Percentiles rank a stretch among this genome's conserved stretches.
Conservation (phyloP, 1,140 invertebrate genomes). For the Dreissena polymorpha region DNA sequence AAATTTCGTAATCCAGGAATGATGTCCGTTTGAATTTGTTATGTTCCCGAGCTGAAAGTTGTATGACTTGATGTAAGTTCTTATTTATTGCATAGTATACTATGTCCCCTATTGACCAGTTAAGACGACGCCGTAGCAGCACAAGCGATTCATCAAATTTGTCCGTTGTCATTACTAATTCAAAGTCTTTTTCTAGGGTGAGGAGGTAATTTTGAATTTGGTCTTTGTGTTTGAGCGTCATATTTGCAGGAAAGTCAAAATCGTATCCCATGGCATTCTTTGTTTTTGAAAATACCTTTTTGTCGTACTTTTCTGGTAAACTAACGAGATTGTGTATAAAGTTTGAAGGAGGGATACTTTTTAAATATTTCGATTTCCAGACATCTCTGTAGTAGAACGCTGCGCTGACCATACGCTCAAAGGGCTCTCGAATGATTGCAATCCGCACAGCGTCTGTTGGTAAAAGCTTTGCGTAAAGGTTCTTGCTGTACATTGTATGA, state of each 20-base stretch:
- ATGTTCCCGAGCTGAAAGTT: neutral
- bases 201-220: slow-evolving; percentile 51
- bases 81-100: slow-evolving; percentile 61
- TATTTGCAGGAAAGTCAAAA: slow-evolving; percentile 51
- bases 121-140: slow-evolving; percentile 79
- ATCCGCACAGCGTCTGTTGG: slow-evolving; percentile 60
- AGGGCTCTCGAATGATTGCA: slow-evolving; percentile 64
- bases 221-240: slow-evolving; percentile 23
- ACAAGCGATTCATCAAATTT: slow-evolving; percentile 82
- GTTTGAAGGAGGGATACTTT: slow-evolving; percentile 24
- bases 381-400: slow-evolving; percentile 60
- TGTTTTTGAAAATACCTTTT: slow-evolving; percentile 40
- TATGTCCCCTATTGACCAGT: slow-evolving; percentile 81
- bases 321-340: slow-evolving; percentile 42
- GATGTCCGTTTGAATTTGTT: slow-evolving; percentile 4
- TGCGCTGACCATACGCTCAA: slow-evolving; percentile 58
- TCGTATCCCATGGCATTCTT: slow-evolving; percentile 68
- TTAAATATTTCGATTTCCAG: slow-evolving; percentile 22
- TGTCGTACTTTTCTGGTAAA: slow-evolving; percentile 51
- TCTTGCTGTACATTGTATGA: slow-evolving; percentile 58
- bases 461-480: slow-evolving; percentile 45
- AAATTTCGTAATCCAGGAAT: slow-evolving; percentile 36
- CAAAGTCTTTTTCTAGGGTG: slow-evolving; percentile 73
- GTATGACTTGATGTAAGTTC: slow-evolving; percentile 6
- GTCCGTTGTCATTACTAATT: slow-evolving; percentile 81